Evolutionary conservation across 2,888 invertebrate genomes (phyloP).

Genomic region (Synanthedon tipuliformis): DNA sequence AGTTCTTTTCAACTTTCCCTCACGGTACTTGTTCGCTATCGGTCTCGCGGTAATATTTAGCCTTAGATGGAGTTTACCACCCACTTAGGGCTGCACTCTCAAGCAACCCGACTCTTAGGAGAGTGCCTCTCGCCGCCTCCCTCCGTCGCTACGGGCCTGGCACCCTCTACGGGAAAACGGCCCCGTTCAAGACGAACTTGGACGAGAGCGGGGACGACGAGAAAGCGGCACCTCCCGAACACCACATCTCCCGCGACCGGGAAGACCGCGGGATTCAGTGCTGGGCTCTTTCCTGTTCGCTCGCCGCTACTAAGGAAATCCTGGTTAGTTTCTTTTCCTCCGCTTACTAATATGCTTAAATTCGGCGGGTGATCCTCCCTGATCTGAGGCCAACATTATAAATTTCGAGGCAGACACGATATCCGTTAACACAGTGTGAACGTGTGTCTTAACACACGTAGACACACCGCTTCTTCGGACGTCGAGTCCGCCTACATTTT

Average conservation of each 20-base stretch:
- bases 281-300: not conserved
- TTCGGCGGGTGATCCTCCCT: conserved; percentile 16
- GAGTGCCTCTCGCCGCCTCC: conserved; percentile 11
- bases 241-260: not conserved
- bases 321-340: conserved; percentile 75
- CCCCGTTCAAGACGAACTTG: not conserved
- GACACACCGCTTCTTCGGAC: not conserved
- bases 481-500: not conserved
- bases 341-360: conserved; percentile 73
- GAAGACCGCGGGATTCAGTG: not conserved
- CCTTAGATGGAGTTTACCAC: not conserved
- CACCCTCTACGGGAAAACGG: conserved; percentile 34
- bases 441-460: no score
- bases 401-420: not conserved
- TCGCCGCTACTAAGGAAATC: conserved; percentile 74
- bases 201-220: not conserved
- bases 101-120: not conserved
- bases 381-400: not conserved
- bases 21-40: not conserved
- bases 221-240: not conserved
- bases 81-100: not conserved
- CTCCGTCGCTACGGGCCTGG: conserved; percentile 45
- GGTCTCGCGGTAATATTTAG: not conserved
- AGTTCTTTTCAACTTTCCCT: not conserved
- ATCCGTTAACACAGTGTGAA: not conserved